Base-by-base conservation (phyloP, 2,888 invertebrate species). In the Clepsis dumicolana region DNA sequence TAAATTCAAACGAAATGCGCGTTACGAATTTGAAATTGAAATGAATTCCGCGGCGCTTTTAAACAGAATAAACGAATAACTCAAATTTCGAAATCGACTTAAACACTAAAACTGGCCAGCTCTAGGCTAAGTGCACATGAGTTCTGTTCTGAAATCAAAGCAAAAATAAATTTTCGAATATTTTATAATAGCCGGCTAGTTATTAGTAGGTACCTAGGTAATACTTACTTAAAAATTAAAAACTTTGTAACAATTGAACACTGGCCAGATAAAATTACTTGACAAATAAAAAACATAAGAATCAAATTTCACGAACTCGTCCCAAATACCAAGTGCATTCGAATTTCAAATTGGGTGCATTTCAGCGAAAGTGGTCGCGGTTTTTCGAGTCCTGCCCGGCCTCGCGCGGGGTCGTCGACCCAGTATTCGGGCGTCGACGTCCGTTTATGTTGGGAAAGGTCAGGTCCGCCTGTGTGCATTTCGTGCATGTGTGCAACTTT, bases 381-480 rank as follows among this genome's bases (percentile, higher is more conserved):
- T 74, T 80, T 80, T 85, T 83, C 84, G 82, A 83, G 83, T 86
- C 85, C 87, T 88, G 86, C 84, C 85, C 87, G 87, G 88, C 89
- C 90, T 88, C 89, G 85, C 77, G 73, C 83, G 79, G 78, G 79
- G 77, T 77, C 75, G 72, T 65, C 78, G 74, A 82, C 91, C 78
- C 80, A 79, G 87, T 86, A 86, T 93, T 91, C 88, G 92, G 90
- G 84, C 87, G 86, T 80, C 84, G 81, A 79, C 85, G 85, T 80
- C 84, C 84, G 87, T 87, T 44, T 86, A 79, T 79, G 86, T 92
- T 93, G 91, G 80, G 90, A 87, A 92, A 93, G 93, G 93, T 93
- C 92, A 93, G 89, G 86, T 81, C 77, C 86, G 84, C 83, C 78
- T 77, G 61, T 71, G 71, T 81, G 79, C 77, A 80, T 76, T 72